phyloP scores from a whole-genome alignment of 2,888 invertebrate species.

The Drosophila nr. fundita region DNA sequence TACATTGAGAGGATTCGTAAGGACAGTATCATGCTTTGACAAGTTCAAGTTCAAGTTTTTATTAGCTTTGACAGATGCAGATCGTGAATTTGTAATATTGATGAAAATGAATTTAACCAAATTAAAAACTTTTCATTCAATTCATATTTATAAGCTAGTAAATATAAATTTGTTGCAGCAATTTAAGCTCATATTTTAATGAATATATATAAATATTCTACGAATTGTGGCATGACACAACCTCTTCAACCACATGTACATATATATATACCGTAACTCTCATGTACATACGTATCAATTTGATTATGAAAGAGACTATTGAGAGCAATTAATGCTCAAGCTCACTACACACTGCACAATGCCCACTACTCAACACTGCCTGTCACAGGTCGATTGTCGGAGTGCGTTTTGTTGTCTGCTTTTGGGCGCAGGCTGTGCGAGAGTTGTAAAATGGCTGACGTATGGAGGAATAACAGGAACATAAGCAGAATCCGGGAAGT shows the following conservation, averaged over 20 bases:
- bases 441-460: neutral
- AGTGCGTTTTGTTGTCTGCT: slow-evolving; percentile 19
- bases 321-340: neutral
- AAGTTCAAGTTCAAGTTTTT: neutral
- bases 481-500: slow-evolving; percentile 3
- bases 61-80: slow-evolving; percentile 2
- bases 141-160: neutral
- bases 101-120: neutral
- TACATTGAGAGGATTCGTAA: neutral
- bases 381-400: neutral
- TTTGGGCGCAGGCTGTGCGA: slow-evolving; percentile 4
- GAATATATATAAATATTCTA: neutral
- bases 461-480: neutral
- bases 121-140: neutral
- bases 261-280: too few species aligned
- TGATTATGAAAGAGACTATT: neutral
- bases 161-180: neutral
- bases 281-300: too few species aligned
- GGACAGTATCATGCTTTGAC: neutral
- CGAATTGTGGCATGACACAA: neutral
- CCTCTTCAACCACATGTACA: too few species aligned
- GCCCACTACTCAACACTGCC: neutral
- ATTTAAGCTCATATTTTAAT: neutral
- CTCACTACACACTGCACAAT: neutral
- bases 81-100: neutral